Base-by-base conservation (phyloP, 2,797 vertebrate genomes). In the Lithobates sylvaticus region DNA sequence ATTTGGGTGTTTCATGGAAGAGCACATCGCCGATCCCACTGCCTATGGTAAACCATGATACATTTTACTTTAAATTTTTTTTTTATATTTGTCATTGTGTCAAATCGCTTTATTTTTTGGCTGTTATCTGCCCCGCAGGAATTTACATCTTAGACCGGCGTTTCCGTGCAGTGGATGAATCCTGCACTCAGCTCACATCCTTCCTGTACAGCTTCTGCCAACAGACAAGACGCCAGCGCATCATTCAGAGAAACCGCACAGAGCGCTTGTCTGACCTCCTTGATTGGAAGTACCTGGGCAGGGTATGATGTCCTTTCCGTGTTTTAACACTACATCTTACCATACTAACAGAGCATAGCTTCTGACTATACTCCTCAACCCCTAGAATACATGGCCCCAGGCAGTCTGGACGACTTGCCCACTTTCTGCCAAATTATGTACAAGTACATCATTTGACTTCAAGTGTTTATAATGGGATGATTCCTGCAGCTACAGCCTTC, bases 1-100 rank as follows among this genome's bases (percentile, higher is more conserved):
- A 10, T 99, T 99, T 50, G 97, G 97, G 68, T 99, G 97, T 89
- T 99, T 99, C 92, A 99, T 98, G 97, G 97, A 98, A 88, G 97
- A 99, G 72, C 97, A 98, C 90, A 98, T 99, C 84, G 97, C 97
- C 2, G 97, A 99, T 82, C 97, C 97, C 0, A 95, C 97, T 0
- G 96, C 97, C 7, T 98, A 98, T 0, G 97, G 97, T 98, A 78
- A 65, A 81, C 5, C 29, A 4, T 6, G 18, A 10, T 54, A 10
- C 1, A 3, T 54, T 36, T 29, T 21, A 26, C 2, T n/a, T n/a
- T n/a, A n/a, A n/a, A 18, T 12, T 15, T 3, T 5, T 6, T 13
- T 8, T 27, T 23, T 29, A 10, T 47, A 23, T 75, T 65, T 50
- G 4, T 6, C 36, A 5, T 13, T 12, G 18, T 16, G 67, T 2